phyloP scores from a whole-genome alignment of 2,888 invertebrate species.

The Mimumesa dahlbomi region DNA sequence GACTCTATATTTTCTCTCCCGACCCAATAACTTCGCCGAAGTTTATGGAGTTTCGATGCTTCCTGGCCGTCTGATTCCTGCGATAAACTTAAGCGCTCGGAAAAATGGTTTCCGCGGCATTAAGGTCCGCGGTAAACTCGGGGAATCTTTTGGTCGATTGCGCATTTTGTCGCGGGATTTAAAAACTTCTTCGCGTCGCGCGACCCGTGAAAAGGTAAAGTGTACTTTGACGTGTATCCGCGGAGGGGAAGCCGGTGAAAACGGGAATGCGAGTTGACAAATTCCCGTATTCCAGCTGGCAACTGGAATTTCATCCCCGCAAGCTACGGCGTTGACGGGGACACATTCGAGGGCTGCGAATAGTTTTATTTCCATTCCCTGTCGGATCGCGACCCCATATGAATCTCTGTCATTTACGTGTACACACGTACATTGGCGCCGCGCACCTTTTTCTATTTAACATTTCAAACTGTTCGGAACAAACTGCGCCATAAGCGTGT shows the following conservation, averaged over 20 bases:
- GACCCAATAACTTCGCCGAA: too few species aligned
- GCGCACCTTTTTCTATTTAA: background rate
- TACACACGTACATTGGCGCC: background rate
- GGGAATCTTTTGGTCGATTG: background rate
- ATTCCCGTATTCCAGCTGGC: constrained; percentile 9
- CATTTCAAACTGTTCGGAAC: background rate
- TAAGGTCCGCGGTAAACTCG: background rate
- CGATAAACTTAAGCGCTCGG: background rate
- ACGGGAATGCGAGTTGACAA: constrained; percentile 24
- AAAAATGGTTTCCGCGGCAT: background rate
- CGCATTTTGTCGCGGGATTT: background rate
- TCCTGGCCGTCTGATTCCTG: too few species aligned
- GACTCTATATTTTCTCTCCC: too few species aligned
- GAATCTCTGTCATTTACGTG: background rate
- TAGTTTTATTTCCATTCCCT: constrained; percentile 3
- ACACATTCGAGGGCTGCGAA: background rate
- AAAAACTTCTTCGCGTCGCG: background rate
- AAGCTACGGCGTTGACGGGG: background rate
- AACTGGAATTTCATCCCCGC: constrained; percentile 1
- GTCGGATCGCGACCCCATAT: background rate
- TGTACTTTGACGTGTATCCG: constrained; percentile 3
- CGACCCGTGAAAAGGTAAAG: constrained; percentile 2
- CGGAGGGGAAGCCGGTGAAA: constrained; percentile 6
- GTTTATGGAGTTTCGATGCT: too few species aligned
- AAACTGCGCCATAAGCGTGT: too few species aligned